Conservation (phyloP, 2,888 invertebrate genomes). For the Julus scandinavius region DNA sequence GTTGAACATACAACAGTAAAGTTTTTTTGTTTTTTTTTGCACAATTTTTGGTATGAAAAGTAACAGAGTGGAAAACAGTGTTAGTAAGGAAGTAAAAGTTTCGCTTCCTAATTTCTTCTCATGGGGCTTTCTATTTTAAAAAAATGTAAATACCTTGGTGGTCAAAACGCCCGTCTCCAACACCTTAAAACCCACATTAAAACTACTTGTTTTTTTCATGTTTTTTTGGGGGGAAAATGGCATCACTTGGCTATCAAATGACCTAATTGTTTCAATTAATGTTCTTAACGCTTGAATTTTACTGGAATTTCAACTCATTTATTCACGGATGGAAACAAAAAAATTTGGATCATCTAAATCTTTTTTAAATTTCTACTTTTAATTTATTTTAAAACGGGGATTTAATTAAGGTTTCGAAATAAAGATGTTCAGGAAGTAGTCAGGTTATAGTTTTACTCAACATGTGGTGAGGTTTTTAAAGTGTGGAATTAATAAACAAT, state of each 20-base stretch:
- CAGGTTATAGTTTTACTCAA: background rate
- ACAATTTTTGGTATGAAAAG: background rate
- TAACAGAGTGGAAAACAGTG: constrained; percentile 1
- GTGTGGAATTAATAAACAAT: background rate
- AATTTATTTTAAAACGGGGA: background rate
- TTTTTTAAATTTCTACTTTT: background rate
- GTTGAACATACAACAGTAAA: background rate
- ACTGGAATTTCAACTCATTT: background rate
- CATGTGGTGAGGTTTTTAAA: background rate
- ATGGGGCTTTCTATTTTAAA: background rate
- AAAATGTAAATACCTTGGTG: background rate
- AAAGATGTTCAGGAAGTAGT: background rate
- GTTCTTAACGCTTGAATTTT: background rate
- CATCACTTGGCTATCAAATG: background rate
- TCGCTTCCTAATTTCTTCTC: background rate
- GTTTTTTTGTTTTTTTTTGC: background rate
- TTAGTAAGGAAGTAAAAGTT: constrained; percentile 36
- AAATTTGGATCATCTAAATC: background rate
- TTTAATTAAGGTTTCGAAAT: background rate
- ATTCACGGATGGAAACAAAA: background rate
- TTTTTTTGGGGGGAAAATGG: background rate
- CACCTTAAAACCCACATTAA: background rate
- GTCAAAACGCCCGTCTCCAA: constrained; percentile 10
- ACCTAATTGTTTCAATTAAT: constrained; percentile 13
- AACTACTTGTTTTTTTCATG: background rate